Conservation (phyloP, 2,888 invertebrate species). For the Hirtodrosophila duncani region DNA sequence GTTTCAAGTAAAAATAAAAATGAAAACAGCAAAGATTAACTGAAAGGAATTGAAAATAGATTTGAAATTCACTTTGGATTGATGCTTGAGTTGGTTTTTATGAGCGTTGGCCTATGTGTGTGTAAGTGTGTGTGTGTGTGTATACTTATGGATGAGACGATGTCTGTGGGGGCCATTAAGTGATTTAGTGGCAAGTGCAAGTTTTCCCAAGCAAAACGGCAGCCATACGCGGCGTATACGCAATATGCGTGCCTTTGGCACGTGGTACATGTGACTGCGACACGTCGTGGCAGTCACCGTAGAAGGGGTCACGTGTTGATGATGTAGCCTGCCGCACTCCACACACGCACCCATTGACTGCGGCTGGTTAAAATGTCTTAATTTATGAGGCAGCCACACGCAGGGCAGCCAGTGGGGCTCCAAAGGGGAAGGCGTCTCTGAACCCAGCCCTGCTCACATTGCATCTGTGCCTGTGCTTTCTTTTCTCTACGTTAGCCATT, state of each 20-base stretch:
- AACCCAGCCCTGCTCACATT: background rate
- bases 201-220: too few species aligned
- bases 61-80: constrained; percentile 1
- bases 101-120: too few species aligned
- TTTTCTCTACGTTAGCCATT: too few species aligned
- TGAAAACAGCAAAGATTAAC: too few species aligned
- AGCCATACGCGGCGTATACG: constrained; percentile 40
- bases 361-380: constrained; percentile 33
- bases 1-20: constrained; percentile 9
- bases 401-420: constrained; percentile 16
- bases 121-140: too few species aligned
- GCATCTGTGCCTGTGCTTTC: background rate
- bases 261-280: constrained; percentile 1
- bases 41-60: constrained; percentile 25
- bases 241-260: constrained; percentile 19
- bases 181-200: too few species aligned
- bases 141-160: too few species aligned
- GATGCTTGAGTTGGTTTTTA: too few species aligned
- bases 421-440: too few species aligned
- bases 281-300: too few species aligned
- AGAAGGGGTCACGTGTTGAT: constrained; percentile 60
- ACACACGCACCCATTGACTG: constrained; percentile 22
- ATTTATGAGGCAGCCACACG: constrained; percentile 63
- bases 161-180: too few species aligned
- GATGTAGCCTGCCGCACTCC: constrained; percentile 1